Evolutionary conservation across 2,888 invertebrate species (phyloP), one percentile per base, ranked within the genome.

Genomic region (Dermolepida albohirtum): DNA sequence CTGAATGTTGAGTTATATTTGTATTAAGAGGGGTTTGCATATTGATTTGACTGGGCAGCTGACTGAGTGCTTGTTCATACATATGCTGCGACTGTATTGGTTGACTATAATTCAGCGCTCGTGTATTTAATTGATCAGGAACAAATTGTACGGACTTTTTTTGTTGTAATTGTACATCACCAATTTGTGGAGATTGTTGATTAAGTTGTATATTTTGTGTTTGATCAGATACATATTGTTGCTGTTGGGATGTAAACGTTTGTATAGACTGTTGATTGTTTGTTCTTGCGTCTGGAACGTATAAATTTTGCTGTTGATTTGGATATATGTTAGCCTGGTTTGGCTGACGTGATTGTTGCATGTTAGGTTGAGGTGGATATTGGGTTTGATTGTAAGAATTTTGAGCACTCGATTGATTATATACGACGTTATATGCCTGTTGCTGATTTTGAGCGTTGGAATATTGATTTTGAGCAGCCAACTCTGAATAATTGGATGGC

Each of bases 401-500:
- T 43, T 59, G 59, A 65, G 22, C 16, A 51, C 59, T 59, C 27
- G 49, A 41, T 51, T 52, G 50, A 34, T 51, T 12, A 7, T 22
- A 41, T 64, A 11, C 22, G 10, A 8, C 34, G 6, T 12, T 39
- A 17, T 51, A 40, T 40, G 40, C 43, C 27, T 57, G 57, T 44
- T 57, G 57, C 29, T 27, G 50, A n/a, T n/a, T 50, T 50, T 52
- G 44, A 14, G 29, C 29, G 2, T 14, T 29, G 12, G 27, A 16
- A 12, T 59, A 17, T 22, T 50, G 50, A 52, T 34, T 47, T 39
- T 62, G 47, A 8, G 47, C 16, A 17, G n/a, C 11, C 41, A 47
- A 5, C 10, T 8, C 10, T 34, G 6, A 7, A 34, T 5, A 6
- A 34, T 34, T 34, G 1, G 34, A 34, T 34, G 34, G 34, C 6